A percentile compares a stretch with the other conserved stretches of the same genome.
phyloP scores from a whole-genome alignment of 2,113 vertebrate genomes.

The Cynopterus brachyotis region DNA sequence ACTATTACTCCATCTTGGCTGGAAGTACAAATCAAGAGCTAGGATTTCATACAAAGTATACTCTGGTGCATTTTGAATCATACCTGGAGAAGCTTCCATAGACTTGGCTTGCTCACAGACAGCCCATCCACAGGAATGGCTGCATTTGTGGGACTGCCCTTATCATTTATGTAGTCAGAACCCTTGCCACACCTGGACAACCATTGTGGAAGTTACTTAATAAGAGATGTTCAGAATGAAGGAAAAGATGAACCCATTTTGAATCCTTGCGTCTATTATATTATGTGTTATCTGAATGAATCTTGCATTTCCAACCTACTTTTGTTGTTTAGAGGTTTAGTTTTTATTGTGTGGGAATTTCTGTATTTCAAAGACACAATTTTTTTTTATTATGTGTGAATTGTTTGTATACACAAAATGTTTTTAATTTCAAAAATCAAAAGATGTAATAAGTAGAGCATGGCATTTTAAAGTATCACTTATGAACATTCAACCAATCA shows the following conservation, averaged over 20 bases:
- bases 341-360: neutral
- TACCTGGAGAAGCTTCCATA: neutral
- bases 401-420: neutral
- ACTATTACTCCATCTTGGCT: neutral
- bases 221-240: neutral
- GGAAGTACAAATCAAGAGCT: neutral
- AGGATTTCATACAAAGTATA: neutral
- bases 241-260: neutral
- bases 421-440: conserved; percentile 28
- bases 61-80: neutral
- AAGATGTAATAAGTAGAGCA: neutral
- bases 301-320: neutral
- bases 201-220: neutral
- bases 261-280: neutral
- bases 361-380: neutral
- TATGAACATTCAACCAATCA: neutral
- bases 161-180: neutral
- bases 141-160: neutral
- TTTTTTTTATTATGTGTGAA: neutral
- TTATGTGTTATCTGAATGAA: neutral
- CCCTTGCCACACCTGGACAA: neutral
- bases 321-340: neutral
- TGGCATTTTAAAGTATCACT: conserved; percentile 14
- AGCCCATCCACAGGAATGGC: neutral
- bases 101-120: neutral